Percentiles rank a stretch among this genome's conserved stretches.
Evolutionary conservation across 2,888 invertebrate genomes (phyloP).

Genomic region (Helicoverpa assulta): DNA sequence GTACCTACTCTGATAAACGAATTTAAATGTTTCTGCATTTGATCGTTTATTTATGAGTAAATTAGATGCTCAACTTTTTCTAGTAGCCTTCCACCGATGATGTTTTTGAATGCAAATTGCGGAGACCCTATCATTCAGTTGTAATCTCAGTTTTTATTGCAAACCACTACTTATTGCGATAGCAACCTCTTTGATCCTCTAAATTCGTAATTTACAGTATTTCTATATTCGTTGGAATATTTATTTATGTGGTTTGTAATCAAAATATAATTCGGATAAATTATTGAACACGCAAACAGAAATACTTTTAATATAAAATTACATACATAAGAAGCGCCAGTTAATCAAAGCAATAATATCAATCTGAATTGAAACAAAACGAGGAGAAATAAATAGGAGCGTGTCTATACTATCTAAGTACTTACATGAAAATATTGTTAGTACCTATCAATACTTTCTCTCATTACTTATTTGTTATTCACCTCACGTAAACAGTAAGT

Average conservation of each 20-base stretch:
- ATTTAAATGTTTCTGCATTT: slow-evolving; percentile 14
- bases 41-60: slow-evolving; percentile 9
- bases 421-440: not conserved
- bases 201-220: slow-evolving; percentile 5
- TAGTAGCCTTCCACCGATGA: not conserved
- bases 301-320: no score
- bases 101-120: slow-evolving; percentile 28
- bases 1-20: slow-evolving; percentile 7
- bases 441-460: not conserved
- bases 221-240: no score
- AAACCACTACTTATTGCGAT: slow-evolving; percentile 13
- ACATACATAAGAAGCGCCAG: no score
- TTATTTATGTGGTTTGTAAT: no score
- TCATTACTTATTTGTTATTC: not conserved
- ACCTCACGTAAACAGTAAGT: not conserved
- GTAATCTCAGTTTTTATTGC: slow-evolving; percentile 16
- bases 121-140: slow-evolving; percentile 19
- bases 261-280: no score
- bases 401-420: not conserved
- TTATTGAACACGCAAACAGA: not conserved
- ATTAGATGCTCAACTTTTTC: slow-evolving; percentile 20
- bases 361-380: not conserved
- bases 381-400: not conserved
- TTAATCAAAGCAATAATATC: not conserved
- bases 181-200: slow-evolving; percentile 21